Evolutionary conservation across 2,113 vertebrate species (phyloP).

Genomic region (Tylochromis polylepis): DNA sequence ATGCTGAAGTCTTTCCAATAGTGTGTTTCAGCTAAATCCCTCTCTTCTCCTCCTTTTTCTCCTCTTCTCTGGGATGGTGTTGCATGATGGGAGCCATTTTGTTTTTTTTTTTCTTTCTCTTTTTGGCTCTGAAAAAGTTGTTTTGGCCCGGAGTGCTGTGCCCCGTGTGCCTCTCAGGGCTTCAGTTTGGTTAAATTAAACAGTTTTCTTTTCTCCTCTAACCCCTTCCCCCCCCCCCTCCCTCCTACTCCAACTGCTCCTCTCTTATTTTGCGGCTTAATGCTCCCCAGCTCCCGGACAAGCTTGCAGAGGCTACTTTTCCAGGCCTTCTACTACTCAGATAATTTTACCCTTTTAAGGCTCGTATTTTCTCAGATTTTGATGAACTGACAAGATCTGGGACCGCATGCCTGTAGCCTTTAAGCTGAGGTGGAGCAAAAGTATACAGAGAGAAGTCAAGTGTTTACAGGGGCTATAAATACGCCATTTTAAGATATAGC

Average conservation of each 20-base stretch:
- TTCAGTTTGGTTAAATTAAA: constrained; percentile 73
- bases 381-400: constrained; percentile 40
- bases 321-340: constrained; percentile 19
- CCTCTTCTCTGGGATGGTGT: constrained; percentile 29
- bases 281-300: constrained; percentile 36
- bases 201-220: constrained; percentile 68
- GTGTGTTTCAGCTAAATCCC: constrained; percentile 61
- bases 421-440: constrained; percentile 31
- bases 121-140: constrained; percentile 58
- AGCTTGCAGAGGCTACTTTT: constrained; percentile 8
- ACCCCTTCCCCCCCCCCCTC: not conserved
- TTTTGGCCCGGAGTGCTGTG: constrained; percentile 51
- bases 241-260: constrained; percentile 14
- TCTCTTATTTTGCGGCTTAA: constrained; percentile 59
- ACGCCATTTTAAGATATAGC: constrained; percentile 42
- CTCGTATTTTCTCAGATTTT: constrained; percentile 47
- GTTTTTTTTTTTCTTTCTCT: not conserved
- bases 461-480: constrained; percentile 58
- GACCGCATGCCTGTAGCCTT: not conserved
- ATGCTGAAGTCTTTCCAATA: constrained; percentile 46
- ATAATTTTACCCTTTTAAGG: constrained; percentile 62
- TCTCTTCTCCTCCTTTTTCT: constrained; percentile 27
- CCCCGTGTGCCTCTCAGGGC: constrained; percentile 50
- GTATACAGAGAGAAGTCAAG: constrained; percentile 33
- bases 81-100: constrained; percentile 57